Evolutionary conservation across 2,113 vertebrate species (phyloP), one percentile per base, ranked within the genome.

Genomic region (Delphinus delphis): DNA sequence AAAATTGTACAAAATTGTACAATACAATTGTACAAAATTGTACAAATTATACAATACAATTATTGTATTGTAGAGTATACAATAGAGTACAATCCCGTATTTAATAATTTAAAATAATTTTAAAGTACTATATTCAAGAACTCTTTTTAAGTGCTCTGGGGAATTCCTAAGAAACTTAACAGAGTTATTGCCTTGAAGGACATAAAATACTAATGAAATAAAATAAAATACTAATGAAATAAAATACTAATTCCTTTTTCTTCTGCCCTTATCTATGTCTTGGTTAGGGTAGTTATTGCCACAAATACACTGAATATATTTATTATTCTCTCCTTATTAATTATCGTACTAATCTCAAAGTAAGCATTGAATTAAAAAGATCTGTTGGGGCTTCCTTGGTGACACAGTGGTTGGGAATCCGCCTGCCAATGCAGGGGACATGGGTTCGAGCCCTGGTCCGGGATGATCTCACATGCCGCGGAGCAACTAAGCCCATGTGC

Each of bases 201-300:
- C 50, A n/a, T 77, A 53, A 53, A 53, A 53, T 53, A 53, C 53
- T 53, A 53, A 53, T 53, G 53, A 53, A 53, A 53, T 94, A 65
- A 95, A 55, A 83, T 93, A 70, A 92, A 71, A 58, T 90, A 65
- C 17, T 82, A 74, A 53, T 93, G 63, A 95, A 55, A 83, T 96
- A 80, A 94, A 71, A 58, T 90, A 53, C 17, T 77, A 76, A 55
- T 96, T 93, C 31, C 38, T 50, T 76, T 63, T 92, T 33, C 73
- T 83, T 82, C 33, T 82, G 44, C 76, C 33, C 17, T 44, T 94
- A 41, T 31, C 81, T 96, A 12, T 93, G 38, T 89, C 84, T 80
- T 91, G 28, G 38, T 79, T 92, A 85, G 14, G 25, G 6, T 87
- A 88, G 23, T 68, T 97, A 1, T 71, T 92, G 63, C 36, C 25